Base-by-base conservation (phyloP, 1,140 invertebrate species). In the Panagrolaimus sp. region DNA sequence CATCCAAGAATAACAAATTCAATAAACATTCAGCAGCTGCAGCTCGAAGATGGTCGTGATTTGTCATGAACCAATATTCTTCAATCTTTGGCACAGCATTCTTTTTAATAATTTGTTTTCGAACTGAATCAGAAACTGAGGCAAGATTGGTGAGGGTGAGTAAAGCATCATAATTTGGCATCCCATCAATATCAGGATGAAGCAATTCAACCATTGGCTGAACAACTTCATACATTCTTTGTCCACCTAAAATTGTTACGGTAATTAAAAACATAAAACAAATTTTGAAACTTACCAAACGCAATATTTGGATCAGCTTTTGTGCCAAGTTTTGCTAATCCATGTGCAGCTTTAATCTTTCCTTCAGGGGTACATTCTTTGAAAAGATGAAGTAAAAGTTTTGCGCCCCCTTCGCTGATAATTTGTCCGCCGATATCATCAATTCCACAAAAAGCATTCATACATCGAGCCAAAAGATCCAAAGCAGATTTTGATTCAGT, bases 301-400 rank as follows among this genome's bases (percentile, higher is more conserved):
- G 95, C 91, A 7, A 96, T 91, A 83, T 93, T 91, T n/a, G 96
- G 96, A 84, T 98, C 91, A 48, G 94, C 95, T 4, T 92, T 95
- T 58, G 97, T 94, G 3, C 92, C 94, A 75, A 98, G 90, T 76
- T 94, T 89, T 1, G 94, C 91, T 38, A 99, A 84, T 1, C 93
- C 93, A 86, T 98, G 95, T 1, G 91, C 89, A 26, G 96, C 95
- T 82, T 91, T 89, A 52, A 90, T 88, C 83, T 94, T 94, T 12
- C 94, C 96, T 83, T 83, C 82, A 15, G 65, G 67, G 14, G 68
- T 71, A 44, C 79, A 78, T 66, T 79, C 74, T 65, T 83, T 83
- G 67, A 66, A 79, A 9, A 82, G 65, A 24, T 72, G 10, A 12
- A 82, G 67, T 8, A 78, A 67, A 12, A 82, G 67, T 65, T 78